A percentile compares a stretch with the other conserved stretches of the same genome.
These are phyloP conservation scores for Ctenodactylus gundi DNA, from an alignment of 2,113 vertebrate species.

Conservation along the genomic window DNA sequence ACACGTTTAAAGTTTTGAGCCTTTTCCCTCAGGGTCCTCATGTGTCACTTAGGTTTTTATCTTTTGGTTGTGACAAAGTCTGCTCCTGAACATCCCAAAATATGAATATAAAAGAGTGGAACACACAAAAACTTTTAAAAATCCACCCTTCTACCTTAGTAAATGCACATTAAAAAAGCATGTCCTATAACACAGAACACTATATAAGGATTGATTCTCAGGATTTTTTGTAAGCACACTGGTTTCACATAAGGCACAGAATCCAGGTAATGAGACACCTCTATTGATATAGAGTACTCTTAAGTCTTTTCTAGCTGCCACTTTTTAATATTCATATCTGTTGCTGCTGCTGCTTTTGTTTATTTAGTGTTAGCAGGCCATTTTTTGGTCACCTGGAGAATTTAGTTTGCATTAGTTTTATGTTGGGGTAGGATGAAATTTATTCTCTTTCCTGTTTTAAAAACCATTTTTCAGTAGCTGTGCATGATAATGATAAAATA, in stretches of 20 bases:
- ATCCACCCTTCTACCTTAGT: neutral
- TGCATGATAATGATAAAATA: neutral
- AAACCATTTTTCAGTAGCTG: neutral
- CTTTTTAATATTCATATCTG: neutral
- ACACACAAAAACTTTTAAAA: neutral
- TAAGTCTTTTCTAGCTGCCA: neutral
- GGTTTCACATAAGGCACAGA: neutral
- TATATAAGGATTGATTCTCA: neutral
- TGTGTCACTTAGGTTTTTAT: neutral
- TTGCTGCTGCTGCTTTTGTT: neutral
- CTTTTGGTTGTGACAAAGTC: neutral
- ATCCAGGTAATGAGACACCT: neutral
- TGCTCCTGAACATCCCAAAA: neutral
- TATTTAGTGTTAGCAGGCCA: neutral
- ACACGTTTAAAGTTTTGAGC: neutral
- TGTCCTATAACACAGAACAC: neutral
- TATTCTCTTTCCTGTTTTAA: neutral
- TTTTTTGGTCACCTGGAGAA: too few relatives aligned
- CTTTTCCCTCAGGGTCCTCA: neutral
- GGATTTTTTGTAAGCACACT: neutral
- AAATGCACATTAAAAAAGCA: neutral
- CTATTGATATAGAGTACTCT: neutral
- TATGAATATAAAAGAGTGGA: neutral
- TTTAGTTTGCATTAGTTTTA: neutral
- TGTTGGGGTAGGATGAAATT: neutral